Conservation (phyloP, 2,888 invertebrate species). For the Cabera pusaria region DNA sequence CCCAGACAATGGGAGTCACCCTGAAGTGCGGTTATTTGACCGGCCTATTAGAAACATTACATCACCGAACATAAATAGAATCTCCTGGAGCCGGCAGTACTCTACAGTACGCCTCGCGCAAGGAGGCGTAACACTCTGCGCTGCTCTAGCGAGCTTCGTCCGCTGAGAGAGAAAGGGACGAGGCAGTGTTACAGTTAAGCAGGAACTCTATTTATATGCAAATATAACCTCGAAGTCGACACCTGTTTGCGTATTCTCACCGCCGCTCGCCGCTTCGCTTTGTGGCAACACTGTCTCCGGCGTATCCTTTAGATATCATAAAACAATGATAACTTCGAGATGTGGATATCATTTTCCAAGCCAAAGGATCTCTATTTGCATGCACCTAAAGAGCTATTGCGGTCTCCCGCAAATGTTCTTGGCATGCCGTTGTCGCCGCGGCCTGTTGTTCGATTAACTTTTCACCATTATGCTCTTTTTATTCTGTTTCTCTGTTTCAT, state of each 20-base stretch:
- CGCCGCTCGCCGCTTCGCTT: slow-evolving; percentile 68
- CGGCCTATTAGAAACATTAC: slow-evolving; percentile 64
- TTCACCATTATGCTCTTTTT: slow-evolving; percentile 44
- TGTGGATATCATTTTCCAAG: slow-evolving; percentile 32
- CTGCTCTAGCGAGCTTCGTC: slow-evolving; percentile 61
- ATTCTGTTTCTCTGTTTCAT: slow-evolving; percentile 38
- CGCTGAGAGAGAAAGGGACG: slow-evolving; percentile 72
- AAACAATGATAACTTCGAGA: slow-evolving; percentile 44
- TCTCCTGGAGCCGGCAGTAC: slow-evolving; percentile 71
- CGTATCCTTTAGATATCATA: slow-evolving; percentile 68
- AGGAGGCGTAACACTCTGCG: slow-evolving; percentile 65
- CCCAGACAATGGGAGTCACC: slow-evolving; percentile 47
- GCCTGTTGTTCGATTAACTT: slow-evolving; percentile 42
- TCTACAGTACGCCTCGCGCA: slow-evolving; percentile 54
- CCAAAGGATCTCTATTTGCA: slow-evolving; percentile 36
- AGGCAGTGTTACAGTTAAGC: slow-evolving; percentile 80
- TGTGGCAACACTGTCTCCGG: slow-evolving; percentile 72
- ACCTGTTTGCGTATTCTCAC: slow-evolving; percentile 83
- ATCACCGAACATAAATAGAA: slow-evolving; percentile 78
- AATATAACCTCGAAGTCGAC: slow-evolving; percentile 82
- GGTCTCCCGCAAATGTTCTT: slow-evolving; percentile 14
- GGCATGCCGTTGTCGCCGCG: slow-evolving; percentile 5
- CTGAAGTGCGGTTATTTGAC: slow-evolving; percentile 51
- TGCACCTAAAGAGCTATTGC: no score
- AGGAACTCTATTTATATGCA: slow-evolving; percentile 84